Conservation (phyloP, 2,113 vertebrate genomes). For the Lampris megalopsis region DNA sequence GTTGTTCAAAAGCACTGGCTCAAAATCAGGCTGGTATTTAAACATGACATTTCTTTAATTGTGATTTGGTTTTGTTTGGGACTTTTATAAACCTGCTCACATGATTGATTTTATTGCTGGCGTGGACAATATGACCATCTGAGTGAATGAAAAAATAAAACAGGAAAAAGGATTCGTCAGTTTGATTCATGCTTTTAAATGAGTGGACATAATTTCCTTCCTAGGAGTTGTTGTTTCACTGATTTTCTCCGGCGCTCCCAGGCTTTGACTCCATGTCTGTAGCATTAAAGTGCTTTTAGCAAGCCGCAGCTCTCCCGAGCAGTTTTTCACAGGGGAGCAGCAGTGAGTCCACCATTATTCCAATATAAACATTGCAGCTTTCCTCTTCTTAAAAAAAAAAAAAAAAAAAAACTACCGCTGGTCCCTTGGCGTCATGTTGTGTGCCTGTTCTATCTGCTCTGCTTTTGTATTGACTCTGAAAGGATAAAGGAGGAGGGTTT, state of each 20-base stretch:
- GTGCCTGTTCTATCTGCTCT: slow-evolving; percentile 19
- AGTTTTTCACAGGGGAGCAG: background rate
- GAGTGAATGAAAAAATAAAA: too few species aligned
- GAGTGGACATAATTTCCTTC: slow-evolving; percentile 8
- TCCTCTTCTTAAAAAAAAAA: background rate
- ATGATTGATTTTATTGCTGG: background rate
- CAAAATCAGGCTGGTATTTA: too few species aligned
- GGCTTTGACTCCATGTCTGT: background rate
- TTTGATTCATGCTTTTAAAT: background rate
- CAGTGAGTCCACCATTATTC: slow-evolving; percentile 8
- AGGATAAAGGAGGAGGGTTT: slow-evolving; percentile 17
- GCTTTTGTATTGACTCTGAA: slow-evolving; percentile 35
- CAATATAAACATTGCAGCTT: slow-evolving; percentile 14
- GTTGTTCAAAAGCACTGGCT: too few species aligned
- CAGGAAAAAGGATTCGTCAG: background rate
- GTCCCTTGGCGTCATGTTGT: slow-evolving; percentile 14
- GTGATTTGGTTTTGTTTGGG: background rate
- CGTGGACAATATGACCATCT: background rate
- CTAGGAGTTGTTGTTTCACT: background rate
- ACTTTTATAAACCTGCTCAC: background rate
- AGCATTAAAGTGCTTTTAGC: background rate
- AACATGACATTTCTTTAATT: too few species aligned
- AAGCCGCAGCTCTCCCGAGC: background rate
- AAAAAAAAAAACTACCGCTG: background rate
- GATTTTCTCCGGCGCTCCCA: background rate